These are phyloP conservation scores for Odobenus rosmarus DNA, from an alignment of 2,113 vertebrate genomes.

Conservation along the genomic window DNA sequence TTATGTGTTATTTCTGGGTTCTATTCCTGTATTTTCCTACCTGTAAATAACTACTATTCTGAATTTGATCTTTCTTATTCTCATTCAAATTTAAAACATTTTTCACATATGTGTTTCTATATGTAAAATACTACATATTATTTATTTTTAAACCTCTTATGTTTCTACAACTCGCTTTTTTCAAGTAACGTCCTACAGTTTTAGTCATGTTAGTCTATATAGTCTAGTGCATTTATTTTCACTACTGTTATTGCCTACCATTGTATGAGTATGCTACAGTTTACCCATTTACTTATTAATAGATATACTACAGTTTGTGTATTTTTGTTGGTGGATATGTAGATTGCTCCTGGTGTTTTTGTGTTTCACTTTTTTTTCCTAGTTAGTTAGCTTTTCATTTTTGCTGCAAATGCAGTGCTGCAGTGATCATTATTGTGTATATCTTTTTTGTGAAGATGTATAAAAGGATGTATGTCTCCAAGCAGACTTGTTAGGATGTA, in stretches of 20 bases:
- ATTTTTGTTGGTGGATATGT: not conserved
- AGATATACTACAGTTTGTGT: not conserved
- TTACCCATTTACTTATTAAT: not conserved
- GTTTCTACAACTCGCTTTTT: not conserved
- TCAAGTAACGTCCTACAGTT: not conserved
- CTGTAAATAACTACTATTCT: not conserved
- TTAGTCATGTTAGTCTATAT: not conserved
- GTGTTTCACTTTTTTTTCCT: not conserved
- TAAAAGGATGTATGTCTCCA: not conserved
- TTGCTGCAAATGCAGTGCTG: not conserved
- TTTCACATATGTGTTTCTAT: not conserved
- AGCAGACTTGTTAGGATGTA: not conserved
- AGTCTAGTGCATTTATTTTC: not conserved
- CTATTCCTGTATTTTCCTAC: not conserved
- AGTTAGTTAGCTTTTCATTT: not conserved
- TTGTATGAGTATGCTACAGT: not conserved
- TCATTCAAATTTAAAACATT: not conserved
- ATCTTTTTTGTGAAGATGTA: not conserved
- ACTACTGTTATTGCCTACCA: not conserved
- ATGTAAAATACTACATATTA: not conserved
- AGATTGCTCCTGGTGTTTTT: not conserved
- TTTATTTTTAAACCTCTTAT: not conserved
- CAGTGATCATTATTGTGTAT: not conserved
- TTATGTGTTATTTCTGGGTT: not conserved
- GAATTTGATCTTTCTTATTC: not conserved